Evolutionary conservation across 2,888 invertebrate species (phyloP).

Genomic region (Torymus auratus): DNA sequence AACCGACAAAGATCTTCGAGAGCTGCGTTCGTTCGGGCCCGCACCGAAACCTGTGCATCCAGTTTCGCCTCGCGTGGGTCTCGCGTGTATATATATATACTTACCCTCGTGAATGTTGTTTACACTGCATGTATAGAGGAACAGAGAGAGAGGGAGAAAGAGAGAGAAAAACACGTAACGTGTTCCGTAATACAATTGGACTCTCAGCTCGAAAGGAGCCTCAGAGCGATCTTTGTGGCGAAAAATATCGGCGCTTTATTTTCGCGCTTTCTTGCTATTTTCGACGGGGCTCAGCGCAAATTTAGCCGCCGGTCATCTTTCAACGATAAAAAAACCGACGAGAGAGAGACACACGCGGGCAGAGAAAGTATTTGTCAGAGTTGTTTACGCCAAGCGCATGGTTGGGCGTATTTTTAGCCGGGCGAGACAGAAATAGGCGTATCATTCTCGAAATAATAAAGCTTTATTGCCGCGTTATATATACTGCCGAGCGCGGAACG

Average conservation of each 20-base stretch:
- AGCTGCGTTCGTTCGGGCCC: too few relatives aligned
- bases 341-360: too few relatives aligned
- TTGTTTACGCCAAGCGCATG: too few relatives aligned
- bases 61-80: slow-evolving; percentile 55
- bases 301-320: slow-evolving; percentile 1
- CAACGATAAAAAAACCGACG: too few relatives aligned
- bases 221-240: not conserved
- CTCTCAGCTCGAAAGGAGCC: not conserved
- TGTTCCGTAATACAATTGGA: slow-evolving; percentile 40
- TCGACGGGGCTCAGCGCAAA: not conserved
- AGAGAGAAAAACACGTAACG: slow-evolving; percentile 29
- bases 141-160: slow-evolving; percentile 2
- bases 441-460: slow-evolving; percentile 13
- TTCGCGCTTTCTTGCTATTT: slow-evolving; percentile 2
- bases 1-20: slow-evolving; percentile 24
- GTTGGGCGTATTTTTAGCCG: not conserved
- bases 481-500: too few relatives aligned
- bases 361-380: too few relatives aligned
- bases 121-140: slow-evolving; percentile 21
- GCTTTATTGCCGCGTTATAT: not conserved
- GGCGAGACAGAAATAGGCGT: slow-evolving; percentile 3
- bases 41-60: slow-evolving; percentile 56
- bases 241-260: slow-evolving; percentile 27
- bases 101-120: slow-evolving; percentile 34
- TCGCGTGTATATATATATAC: slow-evolving; percentile 53